Percentiles rank a stretch among this genome's conserved stretches.
These are phyloP conservation scores for Steatocranus sp. DNA, from an alignment of 2,797 vertebrate species.

Conservation along the genomic window DNA sequence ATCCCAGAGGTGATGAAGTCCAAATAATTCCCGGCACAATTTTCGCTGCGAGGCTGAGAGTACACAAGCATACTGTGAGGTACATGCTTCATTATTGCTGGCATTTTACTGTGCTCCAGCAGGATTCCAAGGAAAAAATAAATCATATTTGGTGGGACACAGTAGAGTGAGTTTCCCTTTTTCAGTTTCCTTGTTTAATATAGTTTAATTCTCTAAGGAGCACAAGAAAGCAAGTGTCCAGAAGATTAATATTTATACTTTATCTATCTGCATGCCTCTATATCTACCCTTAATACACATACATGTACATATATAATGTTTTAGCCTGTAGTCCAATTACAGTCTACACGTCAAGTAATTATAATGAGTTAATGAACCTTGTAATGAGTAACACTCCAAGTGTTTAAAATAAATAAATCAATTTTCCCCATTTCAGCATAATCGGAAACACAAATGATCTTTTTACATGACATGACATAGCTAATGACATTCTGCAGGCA, in stretches of 20 bases:
- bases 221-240: not conserved
- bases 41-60: not conserved
- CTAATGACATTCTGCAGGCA: not conserved
- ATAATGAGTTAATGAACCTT: slow-evolving; percentile 57
- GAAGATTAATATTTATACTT: not conserved
- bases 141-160: not conserved
- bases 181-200: slow-evolving; percentile 19
- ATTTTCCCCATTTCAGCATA: not conserved
- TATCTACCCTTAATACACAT: not conserved
- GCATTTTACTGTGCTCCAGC: slow-evolving; percentile 4
- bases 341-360: slow-evolving; percentile 37
- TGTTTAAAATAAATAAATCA: slow-evolving; percentile 17
- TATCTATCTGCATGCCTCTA: not conserved
- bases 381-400: slow-evolving; percentile 50
- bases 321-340: slow-evolving; percentile 17
- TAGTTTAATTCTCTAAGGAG: slow-evolving; percentile 5
- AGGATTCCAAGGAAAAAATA: not conserved
- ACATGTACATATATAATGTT: not conserved
- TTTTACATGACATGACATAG: not conserved
- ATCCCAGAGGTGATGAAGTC: slow-evolving; percentile 17
- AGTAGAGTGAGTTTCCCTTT: not conserved
- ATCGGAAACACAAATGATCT: not conserved
- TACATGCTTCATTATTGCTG: slow-evolving; percentile 24
- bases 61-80: not conserved
- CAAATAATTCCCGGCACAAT: slow-evolving; percentile 12